Conservation (phyloP, 2,888 invertebrate genomes). For the Apeira syringaria region DNA sequence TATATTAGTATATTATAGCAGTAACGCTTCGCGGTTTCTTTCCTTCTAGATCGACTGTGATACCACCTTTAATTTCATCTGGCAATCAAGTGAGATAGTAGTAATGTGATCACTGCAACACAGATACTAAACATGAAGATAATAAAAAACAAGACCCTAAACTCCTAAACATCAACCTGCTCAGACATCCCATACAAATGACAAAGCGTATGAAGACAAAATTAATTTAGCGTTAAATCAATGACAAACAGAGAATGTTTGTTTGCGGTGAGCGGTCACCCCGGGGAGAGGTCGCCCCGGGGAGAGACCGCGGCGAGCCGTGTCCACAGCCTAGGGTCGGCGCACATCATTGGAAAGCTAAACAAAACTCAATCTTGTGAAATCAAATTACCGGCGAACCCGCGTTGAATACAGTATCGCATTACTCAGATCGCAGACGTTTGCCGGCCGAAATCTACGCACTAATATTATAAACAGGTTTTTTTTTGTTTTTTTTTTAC, state of each 20-base stretch:
- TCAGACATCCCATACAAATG: slow-evolving; percentile 13
- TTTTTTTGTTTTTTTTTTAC: too few species aligned
- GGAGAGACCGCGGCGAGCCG: slow-evolving; percentile 40
- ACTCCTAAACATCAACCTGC: neutral
- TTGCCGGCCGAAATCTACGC: neutral
- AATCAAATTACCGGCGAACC: slow-evolving; percentile 65
- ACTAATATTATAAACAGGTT: too few species aligned
- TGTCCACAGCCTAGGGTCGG: slow-evolving; percentile 23
- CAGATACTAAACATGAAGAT: slow-evolving; percentile 1
- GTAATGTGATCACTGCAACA: too few species aligned
- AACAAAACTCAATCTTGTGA: slow-evolving; percentile 71
- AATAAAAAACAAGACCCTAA: too few species aligned
- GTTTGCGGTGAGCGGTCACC: too few species aligned
- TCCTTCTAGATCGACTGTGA: too few species aligned
- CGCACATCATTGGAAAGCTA: slow-evolving; percentile 74
- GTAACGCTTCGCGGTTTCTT: too few species aligned
- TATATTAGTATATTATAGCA: too few species aligned
- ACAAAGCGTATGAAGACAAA: slow-evolving; percentile 49
- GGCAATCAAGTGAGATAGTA: too few species aligned
- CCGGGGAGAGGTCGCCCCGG: slow-evolving; percentile 53
- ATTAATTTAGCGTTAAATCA: slow-evolving; percentile 82
- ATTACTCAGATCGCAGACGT: slow-evolving; percentile 28
- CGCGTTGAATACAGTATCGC: slow-evolving; percentile 45
- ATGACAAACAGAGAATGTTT: slow-evolving; percentile 74
- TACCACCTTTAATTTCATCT: too few species aligned